A percentile compares a stretch with the other conserved stretches of the same genome.
phyloP scores from a whole-genome alignment of 2,888 invertebrate genomes.

The Eupithecia centaureata region DNA sequence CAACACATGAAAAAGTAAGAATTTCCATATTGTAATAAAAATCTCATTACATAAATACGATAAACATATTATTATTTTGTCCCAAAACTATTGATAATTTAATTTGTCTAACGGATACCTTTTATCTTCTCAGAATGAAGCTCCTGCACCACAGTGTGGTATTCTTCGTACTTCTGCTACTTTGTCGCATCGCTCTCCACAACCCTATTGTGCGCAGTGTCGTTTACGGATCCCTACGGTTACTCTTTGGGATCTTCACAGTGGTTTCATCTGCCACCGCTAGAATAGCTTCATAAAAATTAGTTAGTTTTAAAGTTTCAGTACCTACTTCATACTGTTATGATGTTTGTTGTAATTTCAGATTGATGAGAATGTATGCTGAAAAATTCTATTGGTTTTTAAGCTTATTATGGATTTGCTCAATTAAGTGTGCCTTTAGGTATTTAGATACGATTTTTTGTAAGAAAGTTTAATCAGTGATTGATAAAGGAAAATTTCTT shows the following conservation, averaged over 20 bases:
- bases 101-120: slow-evolving; percentile 26
- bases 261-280: slow-evolving; percentile 12
- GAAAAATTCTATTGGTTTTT: background rate
- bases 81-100: too few relatives aligned
- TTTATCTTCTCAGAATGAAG: slow-evolving; percentile 61
- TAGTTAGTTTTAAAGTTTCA: slow-evolving; percentile 13
- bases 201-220: slow-evolving; percentile 56
- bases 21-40: too few relatives aligned
- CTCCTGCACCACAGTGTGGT: slow-evolving; percentile 63
- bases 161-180: slow-evolving; percentile 52
- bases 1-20: slow-evolving; percentile 77
- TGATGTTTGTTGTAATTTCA: background rate
- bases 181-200: slow-evolving; percentile 60
- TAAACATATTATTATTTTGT: too few relatives aligned
- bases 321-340: too few relatives aligned
- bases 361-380: background rate
- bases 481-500: background rate
- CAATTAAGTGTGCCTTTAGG: background rate
- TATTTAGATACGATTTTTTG: background rate
- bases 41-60: too few relatives aligned
- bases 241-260: slow-evolving; percentile 52
- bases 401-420: background rate
- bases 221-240: slow-evolving; percentile 57
- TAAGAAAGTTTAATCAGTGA: background rate
- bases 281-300: slow-evolving; percentile 4